phyloP scores from a whole-genome alignment of 2,888 invertebrate genomes.

The Hylaea fasciaria region DNA sequence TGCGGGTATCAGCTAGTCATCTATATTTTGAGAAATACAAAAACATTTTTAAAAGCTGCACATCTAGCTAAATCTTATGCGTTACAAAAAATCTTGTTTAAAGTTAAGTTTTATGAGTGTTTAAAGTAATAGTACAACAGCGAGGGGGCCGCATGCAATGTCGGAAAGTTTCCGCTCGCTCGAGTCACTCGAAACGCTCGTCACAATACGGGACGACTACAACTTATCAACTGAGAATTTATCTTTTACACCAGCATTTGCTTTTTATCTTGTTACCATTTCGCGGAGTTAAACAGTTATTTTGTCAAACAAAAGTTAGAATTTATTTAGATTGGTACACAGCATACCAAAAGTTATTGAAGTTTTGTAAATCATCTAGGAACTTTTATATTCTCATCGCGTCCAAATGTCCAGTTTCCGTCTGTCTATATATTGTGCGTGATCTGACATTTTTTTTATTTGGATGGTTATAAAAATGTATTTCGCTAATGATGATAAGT shows the following conservation, averaged over 20 bases:
- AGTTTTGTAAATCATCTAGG: too few species aligned
- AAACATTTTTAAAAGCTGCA: too few species aligned
- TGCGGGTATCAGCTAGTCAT: too few species aligned
- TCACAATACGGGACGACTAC: constrained; percentile 55
- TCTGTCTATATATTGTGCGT: too few species aligned
- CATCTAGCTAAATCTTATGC: too few species aligned
- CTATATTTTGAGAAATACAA: too few species aligned
- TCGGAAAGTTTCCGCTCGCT: constrained; percentile 23
- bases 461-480: too few species aligned
- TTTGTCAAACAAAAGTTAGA: not conserved
- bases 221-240: constrained; percentile 55
- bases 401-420: too few species aligned
- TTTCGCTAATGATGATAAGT: too few species aligned
- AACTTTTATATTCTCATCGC: too few species aligned
- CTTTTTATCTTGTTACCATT: constrained; percentile 38
- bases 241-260: constrained; percentile 44
- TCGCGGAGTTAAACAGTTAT: constrained; percentile 10
- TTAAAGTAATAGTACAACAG: constrained; percentile 41
- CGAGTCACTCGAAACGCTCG: constrained; percentile 46
- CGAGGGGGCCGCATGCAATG: constrained; percentile 49
- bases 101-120: not conserved
- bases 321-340: not conserved
- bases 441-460: too few species aligned
- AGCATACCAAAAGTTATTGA: not conserved
- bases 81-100: too few species aligned